Evolutionary conservation across 2,113 vertebrate species (phyloP).

Genomic region (Pachycephala philippinensis): DNA sequence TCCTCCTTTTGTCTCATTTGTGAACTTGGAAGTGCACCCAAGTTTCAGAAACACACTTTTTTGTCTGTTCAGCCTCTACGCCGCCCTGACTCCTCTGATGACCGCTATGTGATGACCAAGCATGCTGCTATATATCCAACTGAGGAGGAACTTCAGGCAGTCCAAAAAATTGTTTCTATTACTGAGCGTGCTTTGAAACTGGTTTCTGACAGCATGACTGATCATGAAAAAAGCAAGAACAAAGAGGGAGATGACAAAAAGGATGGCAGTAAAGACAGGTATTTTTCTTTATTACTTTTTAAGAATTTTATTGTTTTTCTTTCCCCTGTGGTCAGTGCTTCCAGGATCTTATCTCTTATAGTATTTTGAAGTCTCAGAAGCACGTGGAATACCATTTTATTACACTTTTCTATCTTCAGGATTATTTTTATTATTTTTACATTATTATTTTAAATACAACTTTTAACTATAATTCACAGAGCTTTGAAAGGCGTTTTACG

Average conservation of each 20-base stretch:
- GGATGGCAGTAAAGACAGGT: constrained; percentile 87
- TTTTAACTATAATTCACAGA: constrained; percentile 66
- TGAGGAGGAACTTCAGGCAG: constrained; percentile 94
- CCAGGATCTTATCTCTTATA: not conserved
- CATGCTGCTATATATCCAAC: constrained; percentile 96
- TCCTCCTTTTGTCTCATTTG: not conserved
- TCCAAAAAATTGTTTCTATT: constrained; percentile 98
- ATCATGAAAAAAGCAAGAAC: constrained; percentile 84
- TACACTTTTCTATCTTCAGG: not conserved
- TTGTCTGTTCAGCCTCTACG: constrained; percentile 81
- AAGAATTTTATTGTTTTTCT: not conserved
- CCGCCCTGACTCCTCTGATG: constrained; percentile 94
- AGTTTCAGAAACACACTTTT: not conserved
- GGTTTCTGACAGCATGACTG: constrained; percentile 93
- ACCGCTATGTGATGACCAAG: constrained; percentile 97
- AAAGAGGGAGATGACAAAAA: constrained; percentile 92
- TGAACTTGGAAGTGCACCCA: not conserved
- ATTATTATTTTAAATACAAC: not conserved
- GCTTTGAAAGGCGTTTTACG: constrained; percentile 95
- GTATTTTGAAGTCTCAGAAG: not conserved
- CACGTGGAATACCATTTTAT: not conserved
- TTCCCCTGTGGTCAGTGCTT: not conserved
- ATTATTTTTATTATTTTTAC: not conserved
- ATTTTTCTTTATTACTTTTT: not conserved
- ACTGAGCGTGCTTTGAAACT: constrained; percentile 96